Evolutionary conservation across 2,888 invertebrate species (phyloP), one percentile per base, ranked within the genome.

Genomic region (Caenorhabditis sp.): DNA sequence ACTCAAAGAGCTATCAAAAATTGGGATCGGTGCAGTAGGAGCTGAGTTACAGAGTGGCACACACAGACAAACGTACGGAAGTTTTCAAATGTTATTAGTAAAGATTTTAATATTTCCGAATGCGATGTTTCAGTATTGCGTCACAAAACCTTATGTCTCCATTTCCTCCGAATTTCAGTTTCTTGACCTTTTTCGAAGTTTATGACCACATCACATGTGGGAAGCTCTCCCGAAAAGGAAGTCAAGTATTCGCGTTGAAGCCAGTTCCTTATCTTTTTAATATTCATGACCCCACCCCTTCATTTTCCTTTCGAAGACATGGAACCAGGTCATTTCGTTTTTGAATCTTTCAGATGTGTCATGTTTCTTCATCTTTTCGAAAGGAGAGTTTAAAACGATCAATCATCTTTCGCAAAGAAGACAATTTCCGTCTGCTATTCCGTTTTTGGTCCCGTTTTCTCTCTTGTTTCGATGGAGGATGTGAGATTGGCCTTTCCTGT

Each of bases 381-480:
- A 12, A 12, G 1, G 26, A 26, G 54, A 54, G 26, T 54, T 26
- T 26, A 54, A 49, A 54, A 35, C 68, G 58, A 70, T 70, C 70
- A 70, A 70, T 70, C 70, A 58, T 70, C 54, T 44, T 26, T 10
- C 8, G 70, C 3, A n/a, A 19, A 70, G 56, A 44, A 44, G 70
- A 19, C 70, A 44, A 28, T 41, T 70, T 70, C 58, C 58, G 41
- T 19, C n/a, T 58, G 56, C 31, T 31, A 47, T 70, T 58, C 47
- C 70, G 10, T 51, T 56, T 28, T 35, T 22, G 63, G 63, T 38
- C 28, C 54, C 24, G 22, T 16, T 41, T 54, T 38, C 31, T 38
- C 22, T 59, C 12, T 59, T 28, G 12, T 38, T 59, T 59, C 47
- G 47, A 47, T 22, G 22, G 22, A 38, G 38, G 31, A 22, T 59